phyloP scores from a whole-genome alignment of 2,113 vertebrate genomes.

The Zosterops borbonicus region DNA sequence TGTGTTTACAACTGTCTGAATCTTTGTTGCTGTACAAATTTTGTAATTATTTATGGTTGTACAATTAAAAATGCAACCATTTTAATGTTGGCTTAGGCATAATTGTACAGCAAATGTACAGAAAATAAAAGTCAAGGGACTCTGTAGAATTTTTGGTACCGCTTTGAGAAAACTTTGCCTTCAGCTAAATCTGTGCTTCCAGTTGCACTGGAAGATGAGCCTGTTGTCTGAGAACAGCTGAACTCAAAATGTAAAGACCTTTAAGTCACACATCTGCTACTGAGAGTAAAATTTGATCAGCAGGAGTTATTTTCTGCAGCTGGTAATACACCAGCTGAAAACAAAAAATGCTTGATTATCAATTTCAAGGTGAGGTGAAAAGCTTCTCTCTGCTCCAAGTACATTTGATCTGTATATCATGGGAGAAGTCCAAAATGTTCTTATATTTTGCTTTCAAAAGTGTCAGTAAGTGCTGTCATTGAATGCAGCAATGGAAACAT shows the following conservation, averaged over 20 bases:
- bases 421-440: not conserved
- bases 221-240: constrained; percentile 24
- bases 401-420: not conserved
- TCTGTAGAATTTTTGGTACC: not conserved
- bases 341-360: not conserved
- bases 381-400: not conserved
- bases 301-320: not conserved
- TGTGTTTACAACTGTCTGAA: not conserved
- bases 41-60: not conserved
- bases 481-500: not conserved
- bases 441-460: not conserved
- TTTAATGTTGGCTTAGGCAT: not conserved
- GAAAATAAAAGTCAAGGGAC: not conserved
- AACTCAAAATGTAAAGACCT: constrained; percentile 17
- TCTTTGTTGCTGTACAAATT: not conserved
- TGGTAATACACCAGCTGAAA: not conserved
- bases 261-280: not conserved
- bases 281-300: not conserved
- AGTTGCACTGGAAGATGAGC: not conserved
- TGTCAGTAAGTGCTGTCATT: not conserved
- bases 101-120: not conserved
- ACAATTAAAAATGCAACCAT: not conserved
- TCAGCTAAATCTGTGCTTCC: not conserved
- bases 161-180: not conserved
- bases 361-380: not conserved